Evolutionary conservation across 1,140 invertebrate species (phyloP).

Genomic region (Trypoxylus dichotomus): DNA sequence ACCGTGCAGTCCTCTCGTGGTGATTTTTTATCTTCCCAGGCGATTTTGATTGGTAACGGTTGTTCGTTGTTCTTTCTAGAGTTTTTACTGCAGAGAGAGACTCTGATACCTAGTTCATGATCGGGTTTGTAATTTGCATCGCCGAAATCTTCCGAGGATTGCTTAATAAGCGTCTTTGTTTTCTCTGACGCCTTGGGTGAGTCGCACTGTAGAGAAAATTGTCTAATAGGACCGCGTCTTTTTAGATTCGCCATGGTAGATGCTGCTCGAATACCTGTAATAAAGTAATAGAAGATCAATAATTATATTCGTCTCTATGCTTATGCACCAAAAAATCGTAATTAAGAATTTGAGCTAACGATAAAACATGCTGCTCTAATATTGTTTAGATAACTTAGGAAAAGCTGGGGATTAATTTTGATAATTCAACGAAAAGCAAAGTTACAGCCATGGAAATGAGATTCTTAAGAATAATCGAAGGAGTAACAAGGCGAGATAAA

Average conservation of each 20-base stretch:
- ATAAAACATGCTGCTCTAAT: too few species aligned
- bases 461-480: too few species aligned
- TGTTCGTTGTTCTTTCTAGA: conserved; percentile 33
- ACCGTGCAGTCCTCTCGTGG: background rate
- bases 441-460: too few species aligned
- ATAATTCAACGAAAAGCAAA: too few species aligned
- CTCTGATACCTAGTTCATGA: conserved; percentile 32
- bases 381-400: too few species aligned
- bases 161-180: conserved; percentile 45
- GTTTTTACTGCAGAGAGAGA: conserved; percentile 39
- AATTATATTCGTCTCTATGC: too few species aligned
- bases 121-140: conserved; percentile 37
- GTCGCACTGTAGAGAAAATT: conserved; percentile 46
- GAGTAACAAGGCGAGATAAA: too few species aligned
- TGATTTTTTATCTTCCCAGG: conserved; percentile 43
- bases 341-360: too few species aligned
- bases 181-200: conserved; percentile 30
- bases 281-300: background rate
- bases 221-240: conserved; percentile 43
- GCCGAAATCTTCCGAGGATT: conserved; percentile 46
- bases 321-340: too few species aligned
- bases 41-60: conserved; percentile 44
- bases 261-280: background rate
- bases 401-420: too few species aligned
- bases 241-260: conserved; percentile 7